Evolutionary conservation across 2,888 invertebrate species (phyloP), one percentile per base, ranked within the genome.

Genomic region (Cylindroiulus punctatus): DNA sequence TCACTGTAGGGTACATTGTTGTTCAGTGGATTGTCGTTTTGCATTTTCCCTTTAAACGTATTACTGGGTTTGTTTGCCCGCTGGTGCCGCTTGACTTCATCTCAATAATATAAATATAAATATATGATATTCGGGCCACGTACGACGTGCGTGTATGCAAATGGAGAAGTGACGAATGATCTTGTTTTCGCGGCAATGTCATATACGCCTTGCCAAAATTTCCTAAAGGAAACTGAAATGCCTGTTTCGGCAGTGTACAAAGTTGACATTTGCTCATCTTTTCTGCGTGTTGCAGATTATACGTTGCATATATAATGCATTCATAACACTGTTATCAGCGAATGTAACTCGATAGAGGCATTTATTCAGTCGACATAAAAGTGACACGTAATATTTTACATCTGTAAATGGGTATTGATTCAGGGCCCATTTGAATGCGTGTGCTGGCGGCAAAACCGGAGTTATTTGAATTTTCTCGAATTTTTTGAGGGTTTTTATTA

Each of bases 301-400:
- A 76, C 76, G 76, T 76, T 76, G 76, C 76, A 76, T 76, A 76
- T 76, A 76, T 76, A 76, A 76, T 76, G 30, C 76, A 76, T 76
- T 76, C 76, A 30, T 76, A 76, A 76, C 76, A 8, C 76, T 76
- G 76, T 76, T 76, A 76, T 76, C 76, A 30, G 30, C 76, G 76
- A 76, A 76, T 76, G 76, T 76, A 76, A 76, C 76, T 76, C 76
- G 76, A 76, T 76, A 76, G 76, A 76, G 76, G 30, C 76, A 76
- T 76, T 76, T 76, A 76, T 76, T 76, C 76, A 76, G 76, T 76
- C 76, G 76, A 76, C 76, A 76, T 76, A 76, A 76, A 76, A 76
- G 76, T 76, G 76, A 76, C 76, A 76, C 76, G 76, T 76, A 26
- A 76, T 76, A 76, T 76, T 76, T 76, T 30, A 76, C 22, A 30